A percentile compares a stretch with the other conserved stretches of the same genome.
These are phyloP conservation scores for Magallana angulata DNA, from an alignment of 1,140 invertebrate species.

Conservation along the genomic window DNA sequence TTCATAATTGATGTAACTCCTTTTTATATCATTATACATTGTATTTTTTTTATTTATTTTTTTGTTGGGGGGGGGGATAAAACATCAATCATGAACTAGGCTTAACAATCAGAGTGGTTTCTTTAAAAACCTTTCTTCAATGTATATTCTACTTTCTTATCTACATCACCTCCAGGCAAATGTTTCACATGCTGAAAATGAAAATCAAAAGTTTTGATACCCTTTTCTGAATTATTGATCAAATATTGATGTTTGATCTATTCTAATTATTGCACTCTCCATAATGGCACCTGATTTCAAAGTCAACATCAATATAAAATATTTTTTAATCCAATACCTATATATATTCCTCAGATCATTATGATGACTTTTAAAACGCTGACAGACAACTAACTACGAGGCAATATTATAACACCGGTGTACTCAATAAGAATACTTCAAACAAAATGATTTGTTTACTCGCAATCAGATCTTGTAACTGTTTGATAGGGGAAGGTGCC, in stretches of 20 bases:
- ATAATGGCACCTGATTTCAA: constrained; percentile 31
- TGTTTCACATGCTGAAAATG: not conserved
- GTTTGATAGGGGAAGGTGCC: constrained; percentile 20
- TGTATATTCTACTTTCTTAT: not conserved
- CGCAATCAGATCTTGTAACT: not conserved
- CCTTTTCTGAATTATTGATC: not conserved
- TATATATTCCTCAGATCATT: not conserved
- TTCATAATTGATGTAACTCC: too few relatives aligned
- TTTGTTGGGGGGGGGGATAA: too few relatives aligned
- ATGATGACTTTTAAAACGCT: not conserved
- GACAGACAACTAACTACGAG: not conserved
- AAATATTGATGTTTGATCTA: constrained; percentile 20
- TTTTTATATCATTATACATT: too few relatives aligned
- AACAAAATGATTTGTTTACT: constrained; percentile 8
- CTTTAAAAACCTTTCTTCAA: too few relatives aligned
- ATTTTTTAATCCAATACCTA: constrained; percentile 12
- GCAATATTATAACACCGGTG: not conserved
- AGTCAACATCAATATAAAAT: not conserved
- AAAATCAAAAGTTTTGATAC: not conserved
- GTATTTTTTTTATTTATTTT: too few relatives aligned
- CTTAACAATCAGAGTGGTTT: too few relatives aligned
- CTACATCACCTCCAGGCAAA: not conserved
- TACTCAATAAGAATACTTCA: not conserved
- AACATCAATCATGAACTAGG: too few relatives aligned
- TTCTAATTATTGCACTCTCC: not conserved